phyloP scores from a whole-genome alignment of 2,113 vertebrate species.

The Carassius carassius region DNA sequence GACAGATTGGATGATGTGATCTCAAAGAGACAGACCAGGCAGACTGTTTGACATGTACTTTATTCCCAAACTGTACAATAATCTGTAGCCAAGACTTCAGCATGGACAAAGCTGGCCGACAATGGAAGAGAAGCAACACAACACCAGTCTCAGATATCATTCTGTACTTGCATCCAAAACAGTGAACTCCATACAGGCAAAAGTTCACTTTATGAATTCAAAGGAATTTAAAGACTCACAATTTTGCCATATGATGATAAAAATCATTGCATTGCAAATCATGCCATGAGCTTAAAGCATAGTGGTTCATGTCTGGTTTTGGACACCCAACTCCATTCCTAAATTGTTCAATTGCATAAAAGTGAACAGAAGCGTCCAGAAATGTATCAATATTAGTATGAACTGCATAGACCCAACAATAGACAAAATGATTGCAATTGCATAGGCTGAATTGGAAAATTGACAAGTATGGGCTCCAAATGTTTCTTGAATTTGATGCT shows the following conservation, averaged over 20 bases:
- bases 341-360: slow-evolving; percentile 23
- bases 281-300: neutral
- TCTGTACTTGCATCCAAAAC: neutral
- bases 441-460: neutral
- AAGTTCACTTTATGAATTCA: neutral
- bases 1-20: no score
- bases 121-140: neutral
- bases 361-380: neutral
- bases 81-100: no score
- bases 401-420: neutral
- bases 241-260: neutral
- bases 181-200: no score
- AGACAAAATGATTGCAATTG: neutral
- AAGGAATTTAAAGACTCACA: neutral
- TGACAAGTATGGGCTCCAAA: neutral
- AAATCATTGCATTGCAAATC: no score
- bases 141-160: neutral
- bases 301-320: neutral
- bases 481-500: neutral
- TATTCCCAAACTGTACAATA: no score
- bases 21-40: no score
- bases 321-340: neutral
- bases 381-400: neutral
- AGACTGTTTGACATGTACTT: no score
- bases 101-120: no score